Evolutionary conservation across 1,140 invertebrate genomes (phyloP).

Genomic region (Triops longicaudatus): DNA sequence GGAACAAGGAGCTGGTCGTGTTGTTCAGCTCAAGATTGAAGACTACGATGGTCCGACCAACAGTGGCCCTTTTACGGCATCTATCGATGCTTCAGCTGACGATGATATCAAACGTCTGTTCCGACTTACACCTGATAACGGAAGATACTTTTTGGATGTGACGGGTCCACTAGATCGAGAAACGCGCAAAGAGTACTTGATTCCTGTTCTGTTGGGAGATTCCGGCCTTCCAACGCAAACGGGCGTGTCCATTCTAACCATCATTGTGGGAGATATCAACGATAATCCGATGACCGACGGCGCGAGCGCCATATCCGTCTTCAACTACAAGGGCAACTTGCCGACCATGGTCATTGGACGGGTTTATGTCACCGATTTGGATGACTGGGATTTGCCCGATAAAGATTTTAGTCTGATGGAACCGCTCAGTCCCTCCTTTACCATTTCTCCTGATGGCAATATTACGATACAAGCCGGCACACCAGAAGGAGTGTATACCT

Average conservation of each 20-base stretch:
- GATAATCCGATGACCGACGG: conserved; percentile 77
- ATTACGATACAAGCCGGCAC: conserved; percentile 69
- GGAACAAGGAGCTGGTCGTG: conserved; percentile 53
- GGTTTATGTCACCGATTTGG: conserved; percentile 80
- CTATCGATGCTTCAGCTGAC: conserved; percentile 55
- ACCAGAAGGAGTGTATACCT: conserved; percentile 53
- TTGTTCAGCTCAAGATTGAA: conserved; percentile 60
- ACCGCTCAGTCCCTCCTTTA: conserved; percentile 49
- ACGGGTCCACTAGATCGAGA: conserved; percentile 74
- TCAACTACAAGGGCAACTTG: conserved; percentile 72
- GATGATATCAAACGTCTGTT: conserved; percentile 62
- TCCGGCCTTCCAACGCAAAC: conserved; percentile 59
- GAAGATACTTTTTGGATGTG: conserved; percentile 14
- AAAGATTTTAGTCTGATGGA: conserved; percentile 63
- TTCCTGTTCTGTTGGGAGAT: conserved; percentile 80
- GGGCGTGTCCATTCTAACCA: conserved; percentile 63
- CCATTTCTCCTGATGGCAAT: conserved; percentile 64
- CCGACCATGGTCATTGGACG: conserved; percentile 71
- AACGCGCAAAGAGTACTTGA: conserved; percentile 69
- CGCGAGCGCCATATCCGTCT: conserved; percentile 77
- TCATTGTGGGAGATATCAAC: conserved; percentile 84
- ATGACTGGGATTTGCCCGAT: conserved; percentile 88
- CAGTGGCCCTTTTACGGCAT: conserved; percentile 68
- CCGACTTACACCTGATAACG: conserved; percentile 42
- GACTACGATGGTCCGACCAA: conserved; percentile 70